Percentiles rank a stretch among this genome's conserved stretches.
These are phyloP conservation scores for cattle (Bos taurus) DNA, from an alignment of 2,113 vertebrate species.

Conservation along the genomic window DNA sequence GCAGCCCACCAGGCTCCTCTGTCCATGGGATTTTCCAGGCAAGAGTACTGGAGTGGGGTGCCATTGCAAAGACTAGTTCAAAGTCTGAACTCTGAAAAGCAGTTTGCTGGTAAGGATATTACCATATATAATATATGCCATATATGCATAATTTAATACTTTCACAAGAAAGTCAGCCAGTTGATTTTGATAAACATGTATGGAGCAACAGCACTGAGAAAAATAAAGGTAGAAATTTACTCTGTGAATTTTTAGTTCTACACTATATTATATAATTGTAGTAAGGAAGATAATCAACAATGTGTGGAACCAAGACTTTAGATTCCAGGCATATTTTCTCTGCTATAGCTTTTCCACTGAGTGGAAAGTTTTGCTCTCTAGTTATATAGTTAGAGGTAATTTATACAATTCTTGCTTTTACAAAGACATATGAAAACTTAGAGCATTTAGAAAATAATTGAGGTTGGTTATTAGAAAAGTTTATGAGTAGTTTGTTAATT, in stretches of 20 bases:
- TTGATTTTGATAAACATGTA: constrained; percentile 54
- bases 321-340: not conserved
- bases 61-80: not conserved
- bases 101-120: not conserved
- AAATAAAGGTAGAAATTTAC: constrained; percentile 60
- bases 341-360: not conserved
- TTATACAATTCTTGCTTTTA: constrained; percentile 23
- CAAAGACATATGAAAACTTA: not conserved
- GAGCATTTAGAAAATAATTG: not conserved
- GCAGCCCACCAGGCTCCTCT: too few species aligned
- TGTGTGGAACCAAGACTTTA: not conserved
- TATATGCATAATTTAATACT: not conserved
- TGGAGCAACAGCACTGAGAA: constrained; percentile 52
- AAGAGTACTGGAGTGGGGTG: too few species aligned
- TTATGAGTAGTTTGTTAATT: not conserved
- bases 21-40: too few species aligned
- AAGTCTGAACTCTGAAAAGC: not conserved
- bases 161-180: constrained; percentile 65
- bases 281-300: not conserved
- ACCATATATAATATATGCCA: not conserved
- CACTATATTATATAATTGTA: not conserved
- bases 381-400: not conserved
- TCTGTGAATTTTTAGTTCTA: constrained; percentile 54
- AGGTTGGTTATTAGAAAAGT: not conserved
- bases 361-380: not conserved